Conservation (phyloP, 1,140 invertebrate genomes). For the Diuraphis noxia region DNA sequence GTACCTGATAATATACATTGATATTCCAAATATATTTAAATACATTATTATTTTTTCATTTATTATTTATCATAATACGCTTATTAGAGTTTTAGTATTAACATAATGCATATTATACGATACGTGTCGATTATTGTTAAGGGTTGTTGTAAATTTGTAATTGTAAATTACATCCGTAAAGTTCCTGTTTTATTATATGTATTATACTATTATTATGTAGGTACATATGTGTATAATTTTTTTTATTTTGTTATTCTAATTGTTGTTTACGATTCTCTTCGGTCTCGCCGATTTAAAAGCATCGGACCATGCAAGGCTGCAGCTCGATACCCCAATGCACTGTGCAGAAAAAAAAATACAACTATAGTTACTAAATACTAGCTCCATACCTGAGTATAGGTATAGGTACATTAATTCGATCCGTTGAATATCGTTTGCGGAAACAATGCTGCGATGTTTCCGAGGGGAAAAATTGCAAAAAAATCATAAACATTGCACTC, state of each 20-base stretch:
- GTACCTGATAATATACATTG: neutral
- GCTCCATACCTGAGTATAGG: neutral
- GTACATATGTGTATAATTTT: neutral
- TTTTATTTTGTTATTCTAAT: neutral
- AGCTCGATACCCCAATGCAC: neutral
- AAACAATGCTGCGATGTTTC: slow-evolving; percentile 6
- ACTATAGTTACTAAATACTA: neutral
- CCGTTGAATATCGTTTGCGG: neutral
- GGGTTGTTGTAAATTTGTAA: neutral
- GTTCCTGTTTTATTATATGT: neutral
- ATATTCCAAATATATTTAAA: neutral
- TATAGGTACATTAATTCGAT: neutral
- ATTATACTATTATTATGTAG: neutral
- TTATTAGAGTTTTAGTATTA: neutral
- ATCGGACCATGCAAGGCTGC: slow-evolving; percentile 38
- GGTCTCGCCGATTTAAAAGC: slow-evolving; percentile 38
- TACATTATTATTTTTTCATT: no score
- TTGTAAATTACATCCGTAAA: neutral
- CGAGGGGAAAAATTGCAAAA: neutral
- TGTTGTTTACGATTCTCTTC: slow-evolving; percentile 27
- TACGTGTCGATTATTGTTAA: neutral
- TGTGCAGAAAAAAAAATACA: slow-evolving; percentile 4
- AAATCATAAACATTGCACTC: neutral
- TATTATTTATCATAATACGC: neutral
- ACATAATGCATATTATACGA: neutral